Conservation (phyloP, 64 coral and sea anemone species). For the Hydrozoanthus tunicans region DNA sequence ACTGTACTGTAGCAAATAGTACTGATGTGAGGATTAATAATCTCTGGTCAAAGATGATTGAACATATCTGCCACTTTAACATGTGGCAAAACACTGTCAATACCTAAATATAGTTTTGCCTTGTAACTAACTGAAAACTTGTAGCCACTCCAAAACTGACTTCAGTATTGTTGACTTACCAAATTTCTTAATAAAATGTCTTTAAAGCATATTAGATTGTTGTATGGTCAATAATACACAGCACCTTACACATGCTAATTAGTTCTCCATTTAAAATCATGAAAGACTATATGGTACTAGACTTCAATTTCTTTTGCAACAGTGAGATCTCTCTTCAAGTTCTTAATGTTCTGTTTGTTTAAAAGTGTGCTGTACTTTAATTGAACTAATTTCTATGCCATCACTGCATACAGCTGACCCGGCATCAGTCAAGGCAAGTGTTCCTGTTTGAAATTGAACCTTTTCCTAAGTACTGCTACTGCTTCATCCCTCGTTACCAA, state of each 20-base stretch:
- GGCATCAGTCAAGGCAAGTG: constrained; percentile 9
- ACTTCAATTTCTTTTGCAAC: constrained; percentile 46
- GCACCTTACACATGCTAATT: not conserved
- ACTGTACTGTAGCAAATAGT: constrained; percentile 4
- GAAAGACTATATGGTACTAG: constrained; percentile 19
- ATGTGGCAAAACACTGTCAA: constrained; percentile 17
- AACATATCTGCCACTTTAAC: constrained; percentile 24
- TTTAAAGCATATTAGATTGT: constrained; percentile 28
- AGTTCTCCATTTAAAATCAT: constrained; percentile 21
- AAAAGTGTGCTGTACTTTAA: constrained; percentile 18
- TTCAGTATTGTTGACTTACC: constrained; percentile 47
- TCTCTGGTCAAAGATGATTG: constrained; percentile 34
- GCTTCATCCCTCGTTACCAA: constrained; percentile 23
- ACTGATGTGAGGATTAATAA: constrained; percentile 21
- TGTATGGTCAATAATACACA: constrained; percentile 35
- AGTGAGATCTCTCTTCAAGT: constrained; percentile 26
- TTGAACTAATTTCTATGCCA: constrained; percentile 36
- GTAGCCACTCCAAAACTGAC: constrained; percentile 37
- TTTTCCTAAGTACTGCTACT: constrained; percentile 19
- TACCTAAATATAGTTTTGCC: constrained; percentile 15
- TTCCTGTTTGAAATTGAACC: constrained; percentile 9
- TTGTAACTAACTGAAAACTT: constrained; percentile 17
- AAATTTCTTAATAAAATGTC: constrained; percentile 28
- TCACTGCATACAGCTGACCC: constrained; percentile 22
- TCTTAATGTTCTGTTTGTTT: constrained; percentile 41